phyloP scores from a whole-genome alignment of 2,113 vertebrate genomes.

The Periophthalmus modestus region DNA sequence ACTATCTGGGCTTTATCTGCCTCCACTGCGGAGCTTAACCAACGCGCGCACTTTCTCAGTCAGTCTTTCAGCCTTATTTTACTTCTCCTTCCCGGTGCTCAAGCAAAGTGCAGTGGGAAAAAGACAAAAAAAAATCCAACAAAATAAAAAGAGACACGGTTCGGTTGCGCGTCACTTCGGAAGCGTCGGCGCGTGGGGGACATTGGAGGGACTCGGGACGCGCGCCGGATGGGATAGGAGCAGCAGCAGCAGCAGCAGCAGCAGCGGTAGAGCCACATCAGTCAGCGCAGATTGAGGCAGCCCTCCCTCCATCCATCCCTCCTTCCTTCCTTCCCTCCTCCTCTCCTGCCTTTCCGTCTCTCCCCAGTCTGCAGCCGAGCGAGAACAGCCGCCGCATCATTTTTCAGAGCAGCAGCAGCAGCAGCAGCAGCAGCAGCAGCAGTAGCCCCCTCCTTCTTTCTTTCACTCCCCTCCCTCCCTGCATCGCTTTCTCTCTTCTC shows the following conservation, averaged over 20 bases:
- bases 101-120: background rate
- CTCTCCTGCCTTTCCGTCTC: constrained; percentile 40
- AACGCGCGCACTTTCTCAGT: constrained; percentile 38
- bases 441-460: background rate
- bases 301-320: constrained; percentile 20
- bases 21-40: constrained; percentile 71
- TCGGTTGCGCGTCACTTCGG: constrained; percentile 57
- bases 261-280: constrained; percentile 63
- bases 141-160: constrained; percentile 8
- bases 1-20: constrained; percentile 42
- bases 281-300: constrained; percentile 62
- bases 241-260: constrained; percentile 38
- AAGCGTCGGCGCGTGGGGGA: constrained; percentile 39
- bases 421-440: too few relatives aligned
- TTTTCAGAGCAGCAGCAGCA: constrained; percentile 71
- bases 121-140: too few relatives aligned
- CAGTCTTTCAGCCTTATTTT: constrained; percentile 20
- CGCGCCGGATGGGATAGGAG: constrained; percentile 61
- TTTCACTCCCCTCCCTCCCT: constrained; percentile 1
- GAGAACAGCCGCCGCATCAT: constrained; percentile 81
- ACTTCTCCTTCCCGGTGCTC: background rate
- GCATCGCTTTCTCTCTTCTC: background rate
- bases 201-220: constrained; percentile 39
- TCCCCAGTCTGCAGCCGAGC: constrained; percentile 75
- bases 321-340: constrained; percentile 23